Percentiles rank a stretch among this genome's conserved stretches.
These are phyloP conservation scores for Lutjanus campechanus DNA, from an alignment of 2,797 vertebrate genomes.

Conservation along the genomic window DNA sequence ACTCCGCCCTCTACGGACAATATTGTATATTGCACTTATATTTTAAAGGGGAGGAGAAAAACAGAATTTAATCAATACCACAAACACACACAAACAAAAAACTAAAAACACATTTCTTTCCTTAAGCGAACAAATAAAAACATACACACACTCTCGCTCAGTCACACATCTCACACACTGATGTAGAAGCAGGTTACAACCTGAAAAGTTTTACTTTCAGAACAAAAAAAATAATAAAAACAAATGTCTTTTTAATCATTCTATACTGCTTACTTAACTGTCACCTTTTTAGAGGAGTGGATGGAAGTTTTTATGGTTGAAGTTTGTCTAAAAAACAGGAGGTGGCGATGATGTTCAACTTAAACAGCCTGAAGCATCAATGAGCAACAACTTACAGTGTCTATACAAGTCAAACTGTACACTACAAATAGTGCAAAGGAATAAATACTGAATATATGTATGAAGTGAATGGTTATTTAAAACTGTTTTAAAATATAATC, in stretches of 20 bases:
- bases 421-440: slow-evolving; percentile 18
- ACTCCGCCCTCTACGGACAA: not conserved
- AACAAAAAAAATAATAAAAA: no score
- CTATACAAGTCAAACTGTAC: no score
- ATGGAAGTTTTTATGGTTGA: slow-evolving; percentile 10
- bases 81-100: not conserved
- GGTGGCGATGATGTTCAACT: slow-evolving; percentile 67
- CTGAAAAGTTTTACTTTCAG: no score
- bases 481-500: no score
- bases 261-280: no score
- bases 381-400: not conserved
- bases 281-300: no score
- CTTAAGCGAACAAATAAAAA: not conserved
- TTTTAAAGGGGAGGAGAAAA: not conserved
- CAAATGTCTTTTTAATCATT: no score
- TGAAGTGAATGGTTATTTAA: no score
- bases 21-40: not conserved
- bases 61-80: no score
- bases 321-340: slow-evolving; percentile 69
- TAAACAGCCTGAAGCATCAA: not conserved
- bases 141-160: no score
- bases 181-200: no score
- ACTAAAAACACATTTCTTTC: not conserved
- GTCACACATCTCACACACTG: no score
- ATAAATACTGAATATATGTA: slow-evolving; percentile 46